phyloP scores from a whole-genome alignment of 2,797 vertebrate genomes.

The Sebastes vulpes region DNA sequence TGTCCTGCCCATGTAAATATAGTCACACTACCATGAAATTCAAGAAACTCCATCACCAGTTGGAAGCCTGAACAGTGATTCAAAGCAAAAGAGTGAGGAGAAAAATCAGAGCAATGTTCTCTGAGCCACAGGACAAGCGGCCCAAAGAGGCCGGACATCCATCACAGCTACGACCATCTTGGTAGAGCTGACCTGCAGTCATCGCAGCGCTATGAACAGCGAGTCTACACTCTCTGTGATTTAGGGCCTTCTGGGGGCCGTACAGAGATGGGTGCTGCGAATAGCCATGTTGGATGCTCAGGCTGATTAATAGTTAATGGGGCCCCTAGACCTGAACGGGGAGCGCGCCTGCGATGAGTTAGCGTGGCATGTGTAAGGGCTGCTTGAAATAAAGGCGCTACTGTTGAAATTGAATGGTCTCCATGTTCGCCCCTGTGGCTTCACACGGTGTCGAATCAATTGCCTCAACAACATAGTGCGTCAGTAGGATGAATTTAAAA shows the following conservation, averaged over 20 bases:
- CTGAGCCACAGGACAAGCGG: background rate
- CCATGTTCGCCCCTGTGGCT: conserved; percentile 28
- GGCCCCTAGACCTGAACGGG: background rate
- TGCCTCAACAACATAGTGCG: background rate
- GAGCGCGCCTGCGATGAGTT: conserved; percentile 26
- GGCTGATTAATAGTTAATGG: conserved; percentile 50
- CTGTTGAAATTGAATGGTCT: conserved; percentile 29
- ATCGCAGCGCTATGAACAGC: background rate
- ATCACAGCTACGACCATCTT: conserved; percentile 44
- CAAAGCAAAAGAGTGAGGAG: conserved; percentile 1
- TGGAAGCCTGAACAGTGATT: background rate
- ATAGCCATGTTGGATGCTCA: conserved; percentile 5
- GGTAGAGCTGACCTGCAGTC: conserved; percentile 45
- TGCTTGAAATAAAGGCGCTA: conserved; percentile 35
- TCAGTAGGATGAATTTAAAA: background rate
- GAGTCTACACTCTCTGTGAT: conserved; percentile 40
- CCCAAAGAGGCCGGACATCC: conserved; percentile 28
- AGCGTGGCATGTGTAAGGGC: background rate
- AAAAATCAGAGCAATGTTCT: background rate
- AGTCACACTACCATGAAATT: background rate
- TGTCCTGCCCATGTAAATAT: background rate
- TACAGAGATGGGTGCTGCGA: conserved; percentile 4
- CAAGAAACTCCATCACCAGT: background rate
- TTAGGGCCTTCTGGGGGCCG: conserved; percentile 46
- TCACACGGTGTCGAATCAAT: conserved; percentile 18